Base-by-base conservation (phyloP, 2,797 vertebrate genomes). In the Halcyon smyrnensis region DNA sequence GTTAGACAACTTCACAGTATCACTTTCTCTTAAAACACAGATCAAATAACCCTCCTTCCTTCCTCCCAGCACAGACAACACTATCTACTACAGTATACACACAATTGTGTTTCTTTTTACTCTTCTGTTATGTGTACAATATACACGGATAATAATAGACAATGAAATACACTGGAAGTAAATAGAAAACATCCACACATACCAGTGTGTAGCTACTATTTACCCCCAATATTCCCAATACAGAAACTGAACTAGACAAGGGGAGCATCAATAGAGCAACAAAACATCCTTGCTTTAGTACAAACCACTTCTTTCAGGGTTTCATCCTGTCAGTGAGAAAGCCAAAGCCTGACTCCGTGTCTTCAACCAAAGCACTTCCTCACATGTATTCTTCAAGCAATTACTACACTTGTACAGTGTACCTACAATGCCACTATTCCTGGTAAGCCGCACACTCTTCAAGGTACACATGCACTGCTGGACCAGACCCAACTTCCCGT, bases 41-140 rank as follows among this genome's bases (percentile, higher is more conserved):
- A 95, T 97, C 96, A 96, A 97, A 96, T 92, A 91, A 84, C 59
- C 67, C 80, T 80, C 76, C 69, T 84, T 85, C 92, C 81, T 93
- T 92, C 91, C 89, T 79, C 51, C 87, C 83, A 96, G 93, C 88
- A 88, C 85, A 86, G 91, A 76, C 92, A 92, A 87, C 88, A 36
- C 62, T 25, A 75, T 95, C 64, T 90, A 36, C 56, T 91, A 56
- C 69, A 87, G 45, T 53, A 41, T 90, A 50, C 59, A 65, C 71
- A 84, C 62, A 93, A 89, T 41, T 84, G 57, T 64, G 43, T 81
- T 94, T 79, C 73, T 87, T 91, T 94, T 76, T 79, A 37, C 74
- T 85, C 20, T 62, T 74, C 53, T 84, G n/a, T 90, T 82, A 79
- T 54, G 50, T 34, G 20, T 56, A 78, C 84, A 77, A 64, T 86